Conservation (phyloP, 2,113 vertebrate species). For the Cyprinodon brontotheroides region DNA sequence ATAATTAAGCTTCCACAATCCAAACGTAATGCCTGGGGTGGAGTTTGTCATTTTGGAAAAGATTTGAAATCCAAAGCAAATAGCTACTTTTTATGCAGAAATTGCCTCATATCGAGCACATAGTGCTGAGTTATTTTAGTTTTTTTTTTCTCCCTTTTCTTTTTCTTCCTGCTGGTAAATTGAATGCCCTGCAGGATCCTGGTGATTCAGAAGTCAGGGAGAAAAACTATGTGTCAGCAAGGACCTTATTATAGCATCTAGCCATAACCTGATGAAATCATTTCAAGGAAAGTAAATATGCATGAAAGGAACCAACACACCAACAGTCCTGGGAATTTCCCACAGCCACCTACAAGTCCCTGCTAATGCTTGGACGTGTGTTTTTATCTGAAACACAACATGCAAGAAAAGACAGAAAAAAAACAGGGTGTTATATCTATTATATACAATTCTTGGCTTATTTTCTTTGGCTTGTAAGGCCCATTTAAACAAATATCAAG, state of each 20-base stretch:
- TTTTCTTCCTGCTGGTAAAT: not conserved
- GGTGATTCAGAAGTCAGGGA: not conserved
- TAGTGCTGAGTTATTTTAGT: no score
- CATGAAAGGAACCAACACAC: conserved; percentile 34
- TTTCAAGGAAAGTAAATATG: conserved; percentile 17
- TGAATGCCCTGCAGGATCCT: no score
- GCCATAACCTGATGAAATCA: conserved; percentile 7
- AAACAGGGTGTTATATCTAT: not conserved
- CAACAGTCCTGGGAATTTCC: conserved; percentile 29
- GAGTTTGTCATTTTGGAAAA: not conserved
- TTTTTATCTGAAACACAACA: conserved; percentile 9
- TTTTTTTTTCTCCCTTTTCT: no score
- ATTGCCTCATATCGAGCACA: not conserved
- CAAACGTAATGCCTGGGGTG: not conserved
- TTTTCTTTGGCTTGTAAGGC: not conserved
- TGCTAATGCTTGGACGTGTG: not conserved
- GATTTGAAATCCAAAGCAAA: conserved; percentile 2
- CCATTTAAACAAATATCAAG: not conserved
- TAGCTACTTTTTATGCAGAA: not conserved
- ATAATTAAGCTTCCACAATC: not conserved
- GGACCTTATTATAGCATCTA: not conserved
- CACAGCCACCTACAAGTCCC: conserved; percentile 8
- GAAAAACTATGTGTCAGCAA: not conserved
- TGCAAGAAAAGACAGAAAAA: not conserved
- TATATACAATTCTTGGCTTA: not conserved